These are phyloP conservation scores for Ascaphus truei DNA, from an alignment of 2,113 vertebrate species.

Conservation along the genomic window DNA sequence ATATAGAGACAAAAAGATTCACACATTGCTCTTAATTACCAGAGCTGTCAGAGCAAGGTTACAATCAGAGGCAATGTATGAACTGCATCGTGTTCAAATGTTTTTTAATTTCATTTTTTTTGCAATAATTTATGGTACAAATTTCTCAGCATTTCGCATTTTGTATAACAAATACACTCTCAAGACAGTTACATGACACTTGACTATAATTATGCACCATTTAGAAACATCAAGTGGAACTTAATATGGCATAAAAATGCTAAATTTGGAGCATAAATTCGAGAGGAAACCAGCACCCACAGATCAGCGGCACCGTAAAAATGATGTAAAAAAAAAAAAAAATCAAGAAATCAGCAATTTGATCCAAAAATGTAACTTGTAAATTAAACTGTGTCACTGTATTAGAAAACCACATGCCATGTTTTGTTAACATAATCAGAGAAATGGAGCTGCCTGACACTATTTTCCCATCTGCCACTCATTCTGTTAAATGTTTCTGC, in stretches of 20 bases:
- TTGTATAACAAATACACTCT: not conserved
- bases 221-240: not conserved
- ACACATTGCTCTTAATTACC: constrained; percentile 3
- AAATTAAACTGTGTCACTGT: constrained; percentile 50
- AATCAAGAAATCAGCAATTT: constrained; percentile 51
- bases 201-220: not conserved
- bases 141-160: not conserved
- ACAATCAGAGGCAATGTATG: not conserved
- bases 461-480: constrained; percentile 67
- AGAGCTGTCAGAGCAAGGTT: not conserved
- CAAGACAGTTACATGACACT: not conserved
- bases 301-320: constrained; percentile 47
- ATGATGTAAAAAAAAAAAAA: constrained; percentile 14
- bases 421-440: constrained; percentile 73
- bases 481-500: constrained; percentile 66
- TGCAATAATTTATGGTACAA: not conserved
- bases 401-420: constrained; percentile 58
- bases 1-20: not conserved
- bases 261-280: constrained; percentile 45
- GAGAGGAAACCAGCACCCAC: constrained; percentile 25
- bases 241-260: constrained; percentile 26
- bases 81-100: not conserved
- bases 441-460: constrained; percentile 61
- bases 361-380: constrained; percentile 55
- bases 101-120: not conserved